These are phyloP conservation scores for Lepidocolaptes lacrymiger DNA, from an alignment of 2,797 vertebrate species.

Conservation along the genomic window DNA sequence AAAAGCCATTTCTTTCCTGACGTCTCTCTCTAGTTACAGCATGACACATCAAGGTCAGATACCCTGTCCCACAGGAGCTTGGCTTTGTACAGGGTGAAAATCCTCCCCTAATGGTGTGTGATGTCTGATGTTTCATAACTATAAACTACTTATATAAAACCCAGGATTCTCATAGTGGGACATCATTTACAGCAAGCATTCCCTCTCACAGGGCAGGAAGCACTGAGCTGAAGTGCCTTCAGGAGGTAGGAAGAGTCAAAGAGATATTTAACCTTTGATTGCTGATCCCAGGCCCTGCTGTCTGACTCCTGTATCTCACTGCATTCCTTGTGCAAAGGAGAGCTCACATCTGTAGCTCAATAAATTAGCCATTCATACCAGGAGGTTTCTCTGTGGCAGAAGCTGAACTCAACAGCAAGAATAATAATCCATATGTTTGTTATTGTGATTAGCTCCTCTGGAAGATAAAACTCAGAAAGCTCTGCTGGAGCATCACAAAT, in stretches of 20 bases:
- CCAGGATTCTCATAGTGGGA: not conserved
- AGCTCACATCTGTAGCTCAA: slow-evolving; percentile 36
- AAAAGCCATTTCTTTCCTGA: slow-evolving; percentile 53
- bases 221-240: not conserved
- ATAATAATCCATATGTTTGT: slow-evolving; percentile 54
- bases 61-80: slow-evolving; percentile 19
- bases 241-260: not conserved
- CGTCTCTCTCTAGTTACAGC: not conserved
- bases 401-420: slow-evolving; percentile 34
- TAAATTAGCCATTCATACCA: slow-evolving; percentile 31
- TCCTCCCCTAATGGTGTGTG: not conserved
- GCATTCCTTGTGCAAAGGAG: not conserved
- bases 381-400: slow-evolving; percentile 25
- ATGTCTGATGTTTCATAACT: not conserved
- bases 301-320: not conserved
- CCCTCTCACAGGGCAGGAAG: not conserved
- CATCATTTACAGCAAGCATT: not conserved
- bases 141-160: not conserved
- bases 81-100: not conserved
- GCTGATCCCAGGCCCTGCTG: not conserved
- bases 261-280: not conserved
- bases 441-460: slow-evolving; percentile 37
- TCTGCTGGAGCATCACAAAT: not conserved
- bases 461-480: not conserved
- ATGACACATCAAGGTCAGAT: slow-evolving; percentile 60